Percentiles rank a stretch among this genome's conserved stretches.
phyloP scores from a whole-genome alignment of 2,797 vertebrate species.

The Argentina silus region DNA sequence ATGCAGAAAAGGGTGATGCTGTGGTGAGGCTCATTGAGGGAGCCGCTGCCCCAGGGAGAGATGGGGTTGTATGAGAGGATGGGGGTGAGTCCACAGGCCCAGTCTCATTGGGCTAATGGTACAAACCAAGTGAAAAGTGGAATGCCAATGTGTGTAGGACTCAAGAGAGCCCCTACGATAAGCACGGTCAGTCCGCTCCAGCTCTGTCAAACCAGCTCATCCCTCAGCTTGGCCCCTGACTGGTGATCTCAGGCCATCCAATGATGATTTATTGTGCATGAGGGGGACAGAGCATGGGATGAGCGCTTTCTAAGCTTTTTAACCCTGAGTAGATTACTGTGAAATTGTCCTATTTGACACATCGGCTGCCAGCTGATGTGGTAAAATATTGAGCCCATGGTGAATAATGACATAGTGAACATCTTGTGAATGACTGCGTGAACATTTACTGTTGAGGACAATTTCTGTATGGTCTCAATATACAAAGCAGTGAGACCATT shows the following conservation, averaged over 20 bases:
- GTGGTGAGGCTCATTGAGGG: conserved; percentile 3
- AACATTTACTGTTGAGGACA: neutral
- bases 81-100: conserved; percentile 32
- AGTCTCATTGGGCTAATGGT: conserved; percentile 42
- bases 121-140: conserved; percentile 61
- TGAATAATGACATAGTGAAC: neutral
- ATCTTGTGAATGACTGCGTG: neutral
- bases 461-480: no score
- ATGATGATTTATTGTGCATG: conserved; percentile 30
- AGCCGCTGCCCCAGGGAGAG: conserved; percentile 27
- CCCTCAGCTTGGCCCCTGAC: conserved; percentile 16
- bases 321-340: neutral
- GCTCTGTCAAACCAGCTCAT: conserved; percentile 35
- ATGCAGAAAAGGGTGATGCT: neutral
- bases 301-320: neutral
- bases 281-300: neutral
- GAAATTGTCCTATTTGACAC: neutral
- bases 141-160: conserved; percentile 52
- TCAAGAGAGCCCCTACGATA: conserved; percentile 39
- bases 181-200: conserved; percentile 48
- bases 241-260: conserved; percentile 37
- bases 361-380: neutral
- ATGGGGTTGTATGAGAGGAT: conserved; percentile 25
- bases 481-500: neutral
- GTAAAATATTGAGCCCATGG: neutral